Evolutionary conservation across 2,888 invertebrate species (phyloP).

Genomic region (Himalopsyche anomala): DNA sequence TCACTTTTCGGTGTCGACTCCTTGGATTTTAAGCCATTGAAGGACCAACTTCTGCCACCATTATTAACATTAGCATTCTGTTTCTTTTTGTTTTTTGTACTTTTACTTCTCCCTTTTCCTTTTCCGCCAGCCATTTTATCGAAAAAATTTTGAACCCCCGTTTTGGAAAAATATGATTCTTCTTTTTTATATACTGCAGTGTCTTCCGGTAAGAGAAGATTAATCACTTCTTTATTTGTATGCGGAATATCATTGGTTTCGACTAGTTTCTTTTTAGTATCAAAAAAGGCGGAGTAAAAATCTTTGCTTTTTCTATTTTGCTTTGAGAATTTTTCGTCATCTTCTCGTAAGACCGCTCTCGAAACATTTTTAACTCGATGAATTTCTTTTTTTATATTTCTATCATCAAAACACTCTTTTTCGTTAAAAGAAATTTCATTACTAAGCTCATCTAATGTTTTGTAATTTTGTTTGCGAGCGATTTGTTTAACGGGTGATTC

Average conservation of each 20-base stretch:
- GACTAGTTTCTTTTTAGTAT: slow-evolving; percentile 8
- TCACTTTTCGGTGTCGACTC: background rate
- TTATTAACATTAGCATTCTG: slow-evolving; percentile 32
- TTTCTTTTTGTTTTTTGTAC: slow-evolving; percentile 66
- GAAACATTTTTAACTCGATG: background rate
- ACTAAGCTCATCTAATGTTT: too few relatives aligned
- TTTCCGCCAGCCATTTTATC: slow-evolving; percentile 74
- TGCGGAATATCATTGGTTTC: slow-evolving; percentile 51
- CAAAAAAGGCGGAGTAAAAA: slow-evolving; percentile 14
- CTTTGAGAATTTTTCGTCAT: background rate
- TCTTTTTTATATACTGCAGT: slow-evolving; percentile 57
- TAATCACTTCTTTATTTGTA: slow-evolving; percentile 62
- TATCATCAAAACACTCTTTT: background rate
- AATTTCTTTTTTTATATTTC: background rate
- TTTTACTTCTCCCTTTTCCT: slow-evolving; percentile 69
- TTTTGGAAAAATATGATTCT: slow-evolving; percentile 67
- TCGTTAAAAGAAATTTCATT: background rate
- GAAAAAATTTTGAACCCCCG: slow-evolving; percentile 72
- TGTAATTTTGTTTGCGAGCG: too few relatives aligned
- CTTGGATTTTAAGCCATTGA: slow-evolving; percentile 56
- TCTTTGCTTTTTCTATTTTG: slow-evolving; percentile 28
- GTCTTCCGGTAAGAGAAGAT: slow-evolving; percentile 60
- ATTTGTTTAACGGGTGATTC: too few relatives aligned
- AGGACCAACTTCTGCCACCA: slow-evolving; percentile 63
- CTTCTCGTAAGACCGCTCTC: background rate